Base-by-base conservation (phyloP, 2,113 vertebrate genomes). In the Halichoeres trimaculatus region DNA sequence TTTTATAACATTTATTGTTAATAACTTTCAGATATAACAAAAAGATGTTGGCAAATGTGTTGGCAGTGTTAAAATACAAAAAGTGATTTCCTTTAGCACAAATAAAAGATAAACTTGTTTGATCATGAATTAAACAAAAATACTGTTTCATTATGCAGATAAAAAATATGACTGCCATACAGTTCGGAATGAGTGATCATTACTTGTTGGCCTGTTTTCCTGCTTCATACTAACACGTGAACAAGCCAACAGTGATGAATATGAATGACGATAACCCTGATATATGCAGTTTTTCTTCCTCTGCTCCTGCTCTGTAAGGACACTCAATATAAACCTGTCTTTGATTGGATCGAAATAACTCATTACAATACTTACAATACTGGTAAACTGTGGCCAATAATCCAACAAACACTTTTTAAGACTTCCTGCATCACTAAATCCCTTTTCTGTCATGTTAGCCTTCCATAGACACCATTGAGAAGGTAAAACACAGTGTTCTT, bases 401-500 rank as follows among this genome's bases (percentile, higher is more conserved):
- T 14, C 45, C 26, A 9, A 43, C 19, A 57, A 38, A 63, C n/a
- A 51, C 51, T n/a, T 51, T 61, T 40, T 68, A 20, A 50, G 14
- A 69, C 61, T 62, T 48, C 35, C 35, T 69, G 30, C 64, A 16
- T 43, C 55, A 62, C 35, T 40, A 71, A 74, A 70, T 88, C 70
- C 78, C 80, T 77, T 85, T 87, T 74, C 54, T 70, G 65, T 24
- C 26, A 57, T 41, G 41, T 68, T 50, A 55, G 34, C 50, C 34
- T 77, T 73, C 43, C 22, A 24, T 66, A 45, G 17, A 45, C 41
- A 67, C 68, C 76, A 84, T 50, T 17, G 53, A 62, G 52, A 85
- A 41, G 57, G 64, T 81, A 57, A 72, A 86, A 82, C 91, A 93
- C 91, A 90, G 89, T 91, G 90, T 87, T 93, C 90, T 93, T 92